Conservation (phyloP, 2,797 vertebrate species). For the Thamnophis elegans region DNA sequence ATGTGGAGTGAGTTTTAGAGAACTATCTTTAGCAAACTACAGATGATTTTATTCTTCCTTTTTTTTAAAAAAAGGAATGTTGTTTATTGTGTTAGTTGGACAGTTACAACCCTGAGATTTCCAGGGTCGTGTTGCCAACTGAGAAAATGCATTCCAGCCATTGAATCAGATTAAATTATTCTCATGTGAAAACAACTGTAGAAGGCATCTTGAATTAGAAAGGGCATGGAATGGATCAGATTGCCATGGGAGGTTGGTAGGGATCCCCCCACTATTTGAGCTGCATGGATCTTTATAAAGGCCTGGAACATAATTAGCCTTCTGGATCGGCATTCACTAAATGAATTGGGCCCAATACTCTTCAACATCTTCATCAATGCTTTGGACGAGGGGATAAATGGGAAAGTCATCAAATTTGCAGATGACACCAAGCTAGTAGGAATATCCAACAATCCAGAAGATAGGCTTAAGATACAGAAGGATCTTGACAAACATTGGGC, state of each 20-base stretch:
- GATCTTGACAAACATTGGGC: too few relatives aligned
- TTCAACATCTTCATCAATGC: too few relatives aligned
- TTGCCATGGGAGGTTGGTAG: neutral
- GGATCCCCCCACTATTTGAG: neutral
- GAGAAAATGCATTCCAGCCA: constrained; percentile 35
- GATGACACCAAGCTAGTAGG: too few relatives aligned
- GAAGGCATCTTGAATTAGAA: neutral
- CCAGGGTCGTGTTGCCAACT: constrained; percentile 48
- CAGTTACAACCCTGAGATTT: constrained; percentile 54
- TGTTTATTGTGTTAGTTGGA: constrained; percentile 36
- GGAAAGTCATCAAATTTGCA: too few relatives aligned
- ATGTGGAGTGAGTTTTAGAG: constrained; percentile 53
- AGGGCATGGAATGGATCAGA: neutral
- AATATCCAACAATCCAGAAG: too few relatives aligned
- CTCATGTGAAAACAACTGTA: neutral
- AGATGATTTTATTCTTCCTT: constrained; percentile 48
- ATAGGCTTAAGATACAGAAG: too few relatives aligned
- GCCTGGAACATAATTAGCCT: neutral
- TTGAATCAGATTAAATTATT: constrained; percentile 47
- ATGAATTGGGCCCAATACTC: too few relatives aligned
- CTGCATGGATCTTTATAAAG: neutral
- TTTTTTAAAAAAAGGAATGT: constrained; percentile 10
- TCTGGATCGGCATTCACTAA: neutral
- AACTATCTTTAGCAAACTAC: constrained; percentile 25
- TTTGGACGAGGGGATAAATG: too few relatives aligned